Evolutionary conservation across 2,797 vertebrate species (phyloP).

Genomic region (Brachymystax lenok): DNA sequence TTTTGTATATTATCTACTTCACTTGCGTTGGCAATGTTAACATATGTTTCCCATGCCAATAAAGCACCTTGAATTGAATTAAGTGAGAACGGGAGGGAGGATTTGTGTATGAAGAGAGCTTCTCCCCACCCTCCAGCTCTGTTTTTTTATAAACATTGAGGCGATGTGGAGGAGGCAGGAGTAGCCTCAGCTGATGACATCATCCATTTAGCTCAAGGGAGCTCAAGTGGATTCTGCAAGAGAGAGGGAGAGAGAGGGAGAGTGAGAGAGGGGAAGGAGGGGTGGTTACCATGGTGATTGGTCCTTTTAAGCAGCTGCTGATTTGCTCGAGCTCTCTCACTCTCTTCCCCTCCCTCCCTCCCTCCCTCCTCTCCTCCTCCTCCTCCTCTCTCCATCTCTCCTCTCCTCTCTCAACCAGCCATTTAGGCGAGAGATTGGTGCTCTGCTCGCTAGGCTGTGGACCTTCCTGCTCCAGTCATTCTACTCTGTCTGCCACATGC

Average conservation of each 20-base stretch:
- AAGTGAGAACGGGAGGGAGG: slow-evolving; percentile 4
- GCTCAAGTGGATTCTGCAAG: slow-evolving; percentile 64
- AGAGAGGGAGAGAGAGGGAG: slow-evolving; percentile 31
- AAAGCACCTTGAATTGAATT: slow-evolving; percentile 4
- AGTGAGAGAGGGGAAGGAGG: slow-evolving; percentile 69
- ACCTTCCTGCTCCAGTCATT: slow-evolving; percentile 93
- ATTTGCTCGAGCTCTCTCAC: slow-evolving; percentile 82
- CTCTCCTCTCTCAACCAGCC: slow-evolving; percentile 71
- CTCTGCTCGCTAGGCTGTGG: slow-evolving; percentile 88
- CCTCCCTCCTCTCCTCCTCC: slow-evolving; percentile 24
- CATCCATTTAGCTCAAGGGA: slow-evolving; percentile 81
- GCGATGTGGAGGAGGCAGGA: slow-evolving; percentile 56
- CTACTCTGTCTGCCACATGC: slow-evolving; percentile 90
- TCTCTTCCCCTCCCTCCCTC: slow-evolving; percentile 43
- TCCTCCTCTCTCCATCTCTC: slow-evolving; percentile 8
- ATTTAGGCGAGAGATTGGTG: slow-evolving; percentile 89
- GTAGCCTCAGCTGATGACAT: slow-evolving; percentile 84
- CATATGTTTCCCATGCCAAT: too few relatives aligned
- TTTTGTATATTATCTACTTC: too few relatives aligned
- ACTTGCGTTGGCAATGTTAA: too few relatives aligned
- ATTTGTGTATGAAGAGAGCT: slow-evolving; percentile 16
- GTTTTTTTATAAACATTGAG: slow-evolving; percentile 64
- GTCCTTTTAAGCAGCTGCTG: slow-evolving; percentile 93
- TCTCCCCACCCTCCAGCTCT: slow-evolving; percentile 46
- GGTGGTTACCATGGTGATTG: slow-evolving; percentile 96